Evolutionary conservation across 2,888 invertebrate genomes (phyloP).

Genomic region (Germaria angustata): DNA sequence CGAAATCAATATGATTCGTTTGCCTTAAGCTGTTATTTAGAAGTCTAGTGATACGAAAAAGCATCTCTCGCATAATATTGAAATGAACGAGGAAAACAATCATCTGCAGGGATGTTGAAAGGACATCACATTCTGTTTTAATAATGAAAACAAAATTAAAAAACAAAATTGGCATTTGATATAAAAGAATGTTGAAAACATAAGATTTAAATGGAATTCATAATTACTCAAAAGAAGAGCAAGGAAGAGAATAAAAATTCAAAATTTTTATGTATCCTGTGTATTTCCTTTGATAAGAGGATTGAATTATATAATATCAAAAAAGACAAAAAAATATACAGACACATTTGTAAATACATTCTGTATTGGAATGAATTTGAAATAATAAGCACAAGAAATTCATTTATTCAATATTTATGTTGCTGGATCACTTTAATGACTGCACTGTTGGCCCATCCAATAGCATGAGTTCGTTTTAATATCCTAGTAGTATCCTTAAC

Average conservation of each 20-base stretch:
- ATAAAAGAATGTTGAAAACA: background rate
- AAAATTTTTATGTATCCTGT: background rate
- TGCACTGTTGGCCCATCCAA: too few species aligned
- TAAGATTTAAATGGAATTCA: slow-evolving; percentile 49
- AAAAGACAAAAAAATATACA: background rate
- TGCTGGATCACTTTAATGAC: too few species aligned
- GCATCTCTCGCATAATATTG: background rate
- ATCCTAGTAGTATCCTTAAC: too few species aligned
- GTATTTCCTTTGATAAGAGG: background rate
- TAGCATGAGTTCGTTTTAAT: too few species aligned
- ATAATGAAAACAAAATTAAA: background rate
- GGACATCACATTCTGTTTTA: background rate
- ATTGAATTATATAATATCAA: slow-evolving; percentile 6
- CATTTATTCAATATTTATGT: too few species aligned
- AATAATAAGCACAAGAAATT: too few species aligned
- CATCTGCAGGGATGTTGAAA: background rate
- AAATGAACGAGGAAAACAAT: background rate
- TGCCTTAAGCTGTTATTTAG: too few species aligned
- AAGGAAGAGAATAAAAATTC: background rate
- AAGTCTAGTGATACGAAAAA: background rate
- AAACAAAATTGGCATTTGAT: slow-evolving; percentile 18
- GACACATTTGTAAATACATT: background rate
- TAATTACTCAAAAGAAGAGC: slow-evolving; percentile 4
- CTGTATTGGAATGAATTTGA: too few species aligned
- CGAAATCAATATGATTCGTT: too few species aligned